Percentiles rank a stretch among this genome's conserved stretches.
Conservation (phyloP, 2,888 invertebrate genomes). For the Stenichneumon culpator region DNA sequence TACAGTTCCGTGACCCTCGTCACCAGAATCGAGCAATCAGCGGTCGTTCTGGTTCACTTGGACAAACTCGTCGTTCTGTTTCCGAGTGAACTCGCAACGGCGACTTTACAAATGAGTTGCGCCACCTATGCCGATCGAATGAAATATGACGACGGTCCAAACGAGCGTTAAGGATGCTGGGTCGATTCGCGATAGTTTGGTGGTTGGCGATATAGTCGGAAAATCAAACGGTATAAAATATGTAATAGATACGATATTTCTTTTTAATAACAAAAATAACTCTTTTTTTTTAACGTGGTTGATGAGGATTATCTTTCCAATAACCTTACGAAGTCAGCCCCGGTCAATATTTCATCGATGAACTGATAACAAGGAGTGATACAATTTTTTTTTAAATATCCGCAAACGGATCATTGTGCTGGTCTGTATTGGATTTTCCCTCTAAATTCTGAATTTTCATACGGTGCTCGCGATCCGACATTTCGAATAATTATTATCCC, state of each 20-base stretch:
- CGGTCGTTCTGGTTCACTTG: conserved; percentile 39
- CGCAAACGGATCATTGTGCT: background rate
- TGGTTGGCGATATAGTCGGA: too few species aligned
- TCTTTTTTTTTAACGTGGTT: too few species aligned
- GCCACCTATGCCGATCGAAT: background rate
- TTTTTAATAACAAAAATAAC: too few species aligned
- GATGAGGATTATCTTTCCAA: too few species aligned
- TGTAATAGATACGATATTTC: too few species aligned
- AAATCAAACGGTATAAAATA: too few species aligned
- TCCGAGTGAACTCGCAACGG: background rate
- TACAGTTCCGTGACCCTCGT: conserved; percentile 13
- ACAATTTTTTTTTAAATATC: background rate
- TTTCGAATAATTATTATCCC: background rate
- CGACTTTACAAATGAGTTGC: background rate
- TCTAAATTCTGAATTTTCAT: background rate
- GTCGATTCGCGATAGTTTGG: background rate
- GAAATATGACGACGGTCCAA: background rate
- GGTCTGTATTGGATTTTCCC: conserved; percentile 36
- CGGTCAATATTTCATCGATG: too few species aligned
- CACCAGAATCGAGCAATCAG: conserved; percentile 50
- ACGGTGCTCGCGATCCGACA: background rate
- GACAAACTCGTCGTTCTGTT: conserved; percentile 32
- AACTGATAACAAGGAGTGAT: too few species aligned
- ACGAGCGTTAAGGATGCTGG: background rate
- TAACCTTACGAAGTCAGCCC: too few species aligned